Evolutionary conservation across 1,140 invertebrate genomes (phyloP).

Genomic region (Penaeus indicus): DNA sequence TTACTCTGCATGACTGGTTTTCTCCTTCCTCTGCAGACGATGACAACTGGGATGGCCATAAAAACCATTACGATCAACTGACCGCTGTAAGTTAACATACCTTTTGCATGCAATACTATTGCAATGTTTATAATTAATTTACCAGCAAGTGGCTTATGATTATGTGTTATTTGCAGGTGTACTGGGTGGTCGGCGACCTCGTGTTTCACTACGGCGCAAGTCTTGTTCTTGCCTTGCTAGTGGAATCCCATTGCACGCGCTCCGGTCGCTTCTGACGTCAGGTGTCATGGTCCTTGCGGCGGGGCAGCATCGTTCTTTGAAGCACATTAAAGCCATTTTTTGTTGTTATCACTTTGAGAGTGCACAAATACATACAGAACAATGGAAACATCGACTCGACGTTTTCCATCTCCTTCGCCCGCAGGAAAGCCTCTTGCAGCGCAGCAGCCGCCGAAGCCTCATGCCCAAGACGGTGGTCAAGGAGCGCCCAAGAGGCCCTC

Average conservation of each 20-base stretch:
- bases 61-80: constrained; percentile 45
- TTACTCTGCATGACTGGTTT: constrained; percentile 50
- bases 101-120: not conserved
- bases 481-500: too few species aligned
- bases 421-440: too few species aligned
- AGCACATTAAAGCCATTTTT: too few species aligned
- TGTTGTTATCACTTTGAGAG: too few species aligned
- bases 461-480: too few species aligned
- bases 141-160: too few species aligned
- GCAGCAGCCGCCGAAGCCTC: too few species aligned
- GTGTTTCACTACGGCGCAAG: not conserved
- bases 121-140: not conserved
- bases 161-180: not conserved
- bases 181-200: constrained; percentile 28
- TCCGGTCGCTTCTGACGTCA: not conserved
- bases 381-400: too few species aligned
- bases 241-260: not conserved
- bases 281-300: not conserved
- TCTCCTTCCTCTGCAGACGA: constrained; percentile 36
- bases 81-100: constrained; percentile 22
- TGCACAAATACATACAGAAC: too few species aligned
- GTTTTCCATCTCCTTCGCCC: too few species aligned
- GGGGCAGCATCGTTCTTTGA: too few species aligned
- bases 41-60: constrained; percentile 42
- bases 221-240: not conserved